Base-by-base conservation (phyloP, 2,888 invertebrate species). In the Rhorus exstirpatorius region DNA sequence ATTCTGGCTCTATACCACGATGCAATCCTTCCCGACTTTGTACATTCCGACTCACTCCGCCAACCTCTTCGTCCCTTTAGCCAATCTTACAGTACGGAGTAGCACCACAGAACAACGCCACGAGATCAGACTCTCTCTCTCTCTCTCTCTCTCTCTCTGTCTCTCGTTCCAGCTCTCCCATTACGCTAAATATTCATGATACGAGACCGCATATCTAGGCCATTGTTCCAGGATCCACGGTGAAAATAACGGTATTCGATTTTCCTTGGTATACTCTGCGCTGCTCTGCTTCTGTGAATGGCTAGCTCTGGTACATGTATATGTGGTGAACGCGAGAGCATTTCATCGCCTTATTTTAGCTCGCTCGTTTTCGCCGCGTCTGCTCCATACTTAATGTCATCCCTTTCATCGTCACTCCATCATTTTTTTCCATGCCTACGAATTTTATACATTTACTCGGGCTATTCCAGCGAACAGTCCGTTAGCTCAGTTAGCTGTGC, bases 151-250 rank as follows among this genome's bases (percentile, higher is more conserved):
- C 38, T 38, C 82, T 79, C 2, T 31, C 6, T 6, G 31, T 31
- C 31, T 31, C 31, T 31, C 31, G 31, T 6, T 31, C 31, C 6
- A 31, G 67, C 78, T 63, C 71, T 76, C 68, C 83, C 85, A 83
- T 74, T 79, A 81, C 84, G 84, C 86, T 89, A 89, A 89, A 89
- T 89, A 89, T 89, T 89, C 89, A 89, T 88, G 88, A 87, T 88
- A 87, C 87, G 83, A 75, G 85, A 85, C 84, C 84, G 87, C 88
- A 82, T 88, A 88, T 89, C 88, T 88, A 74, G 86, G 85, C 86
- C 86, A 89, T 89, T 89, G 88, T 89, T 86, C 85, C 82, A 85
- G 80, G 76, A 83, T 85, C 74, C 78, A 58, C 65, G 65, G 72
- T 83, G 85, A 84, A 86, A 88, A 85, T 85, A 86, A 84, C 75